Conservation (phyloP, 1,140 invertebrate genomes). For the Holcopasites calliopsidis region DNA sequence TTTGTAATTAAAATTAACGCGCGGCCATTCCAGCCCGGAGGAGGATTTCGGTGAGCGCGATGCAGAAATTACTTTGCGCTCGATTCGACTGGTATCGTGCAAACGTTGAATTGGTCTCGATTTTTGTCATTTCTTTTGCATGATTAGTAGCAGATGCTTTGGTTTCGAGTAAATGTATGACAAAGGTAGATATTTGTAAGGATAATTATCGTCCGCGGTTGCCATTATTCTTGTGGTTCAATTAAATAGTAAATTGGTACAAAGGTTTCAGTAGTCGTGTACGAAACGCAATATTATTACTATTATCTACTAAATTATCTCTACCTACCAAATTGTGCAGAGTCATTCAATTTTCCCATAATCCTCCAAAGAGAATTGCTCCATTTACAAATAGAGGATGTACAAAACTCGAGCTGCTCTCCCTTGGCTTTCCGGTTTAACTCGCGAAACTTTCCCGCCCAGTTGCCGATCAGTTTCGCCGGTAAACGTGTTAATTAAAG, state of each 20-base stretch:
- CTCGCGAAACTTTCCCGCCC: slow-evolving; percentile 7
- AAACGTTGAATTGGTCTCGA: neutral
- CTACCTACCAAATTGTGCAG: neutral
- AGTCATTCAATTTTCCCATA: neutral
- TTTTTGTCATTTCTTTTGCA: neutral
- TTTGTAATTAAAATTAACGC: slow-evolving; percentile 48
- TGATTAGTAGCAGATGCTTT: neutral
- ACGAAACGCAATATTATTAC: neutral
- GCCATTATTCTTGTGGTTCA: neutral
- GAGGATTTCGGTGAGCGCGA: neutral
- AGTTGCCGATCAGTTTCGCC: neutral
- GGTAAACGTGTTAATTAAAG: slow-evolving; percentile 50
- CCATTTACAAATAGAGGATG: too few species aligned
- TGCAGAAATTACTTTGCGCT: slow-evolving; percentile 11
- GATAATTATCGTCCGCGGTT: neutral
- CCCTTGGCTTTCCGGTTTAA: slow-evolving; percentile 15
- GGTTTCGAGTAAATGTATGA: neutral
- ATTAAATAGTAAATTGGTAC: neutral
- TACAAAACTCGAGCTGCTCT: neutral
- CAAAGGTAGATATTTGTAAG: neutral
- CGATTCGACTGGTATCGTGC: neutral
- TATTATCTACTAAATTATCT: neutral
- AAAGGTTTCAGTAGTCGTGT: too few species aligned
- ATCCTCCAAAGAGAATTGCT: neutral
- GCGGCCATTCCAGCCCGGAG: neutral